Evolutionary conservation across 2,797 vertebrate species (phyloP), one percentile per base, ranked within the genome.

Genomic region (Spea hammondii): DNA sequence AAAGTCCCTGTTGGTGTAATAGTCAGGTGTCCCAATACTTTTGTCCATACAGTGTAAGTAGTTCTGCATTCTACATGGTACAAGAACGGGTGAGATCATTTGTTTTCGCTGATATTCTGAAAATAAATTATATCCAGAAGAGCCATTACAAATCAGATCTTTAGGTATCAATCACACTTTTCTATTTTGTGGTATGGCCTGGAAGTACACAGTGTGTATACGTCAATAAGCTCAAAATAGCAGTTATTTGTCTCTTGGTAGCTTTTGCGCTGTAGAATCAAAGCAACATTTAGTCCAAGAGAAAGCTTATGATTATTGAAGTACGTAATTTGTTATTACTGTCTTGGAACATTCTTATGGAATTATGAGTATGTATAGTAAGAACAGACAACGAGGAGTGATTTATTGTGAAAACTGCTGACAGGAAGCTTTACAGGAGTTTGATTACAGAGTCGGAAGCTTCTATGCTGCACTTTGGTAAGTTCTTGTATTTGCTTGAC

Each of bases 291-390:
- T 59, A 49, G 72, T 78, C 48, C 47, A 57, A 45, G 12, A 67
- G 14, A 13, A 73, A 73, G 67, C 57, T 79, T 47, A 17, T 64
- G 74, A 74, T 79, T 74, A 74, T 74, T 79, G 65, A 68, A 68
- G 69, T 73, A 11, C 50, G 71, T 74, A 74, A 73, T 62, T 47
- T 74, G 60, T 47, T 69, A 74, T 79, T 74, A 79, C 55, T 51
- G 54, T 72, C 62, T 73, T 72, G 46, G 71, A 64, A 60, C 32
- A n/a, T 70, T 11, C 54, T 69, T 68, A 69, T n/a, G 5, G 59
- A 65, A 45, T 47, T 65, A 65, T 47, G 64, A 47, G n/a, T 47
- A 45, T 45, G 46, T 44, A 65, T 13, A 7, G 64, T 9, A 65
- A 45, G 45, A 51, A 69, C 53, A 62, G 71, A 49, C 77, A 72